Evolutionary conservation across 1,140 invertebrate species (phyloP).

Genomic region (Campoletis sonorensis): DNA sequence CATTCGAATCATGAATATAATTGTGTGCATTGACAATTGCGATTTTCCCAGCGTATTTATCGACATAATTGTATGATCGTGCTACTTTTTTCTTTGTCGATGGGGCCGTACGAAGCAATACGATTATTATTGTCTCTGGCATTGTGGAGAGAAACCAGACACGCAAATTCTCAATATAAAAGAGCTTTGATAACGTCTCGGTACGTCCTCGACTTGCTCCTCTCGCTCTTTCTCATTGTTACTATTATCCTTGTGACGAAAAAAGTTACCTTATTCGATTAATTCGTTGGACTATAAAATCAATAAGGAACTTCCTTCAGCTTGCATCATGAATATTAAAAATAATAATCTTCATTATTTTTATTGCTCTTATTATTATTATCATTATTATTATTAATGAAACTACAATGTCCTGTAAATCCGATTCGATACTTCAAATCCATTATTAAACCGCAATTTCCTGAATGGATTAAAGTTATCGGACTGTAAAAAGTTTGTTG

Average conservation of each 20-base stretch:
- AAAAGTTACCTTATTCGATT: not conserved
- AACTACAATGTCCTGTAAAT: not conserved
- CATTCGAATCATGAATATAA: not conserved
- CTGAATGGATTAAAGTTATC: not conserved
- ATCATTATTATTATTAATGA: too few relatives aligned
- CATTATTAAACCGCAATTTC: slow-evolving; percentile 4
- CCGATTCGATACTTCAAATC: not conserved
- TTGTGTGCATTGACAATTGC: not conserved
- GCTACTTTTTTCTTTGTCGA: not conserved
- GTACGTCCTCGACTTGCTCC: not conserved
- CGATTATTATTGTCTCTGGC: slow-evolving; percentile 7
- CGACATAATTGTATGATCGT: slow-evolving; percentile 9
- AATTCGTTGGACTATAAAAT: not conserved
- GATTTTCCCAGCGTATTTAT: not conserved
- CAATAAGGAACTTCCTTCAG: not conserved
- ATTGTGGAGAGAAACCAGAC: slow-evolving; percentile 6
- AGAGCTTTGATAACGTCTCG: not conserved
- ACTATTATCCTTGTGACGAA: not conserved
- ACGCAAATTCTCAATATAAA: slow-evolving; percentile 4
- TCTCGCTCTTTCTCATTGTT: not conserved
- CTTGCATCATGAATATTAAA: too few relatives aligned
- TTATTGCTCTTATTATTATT: too few relatives aligned
- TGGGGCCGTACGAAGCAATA: not conserved
- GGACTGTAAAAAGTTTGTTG: not conserved
- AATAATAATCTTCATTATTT: too few relatives aligned